These are phyloP conservation scores for Hippocampus comes DNA, from an alignment of 2,113 vertebrate species.

Conservation along the genomic window DNA sequence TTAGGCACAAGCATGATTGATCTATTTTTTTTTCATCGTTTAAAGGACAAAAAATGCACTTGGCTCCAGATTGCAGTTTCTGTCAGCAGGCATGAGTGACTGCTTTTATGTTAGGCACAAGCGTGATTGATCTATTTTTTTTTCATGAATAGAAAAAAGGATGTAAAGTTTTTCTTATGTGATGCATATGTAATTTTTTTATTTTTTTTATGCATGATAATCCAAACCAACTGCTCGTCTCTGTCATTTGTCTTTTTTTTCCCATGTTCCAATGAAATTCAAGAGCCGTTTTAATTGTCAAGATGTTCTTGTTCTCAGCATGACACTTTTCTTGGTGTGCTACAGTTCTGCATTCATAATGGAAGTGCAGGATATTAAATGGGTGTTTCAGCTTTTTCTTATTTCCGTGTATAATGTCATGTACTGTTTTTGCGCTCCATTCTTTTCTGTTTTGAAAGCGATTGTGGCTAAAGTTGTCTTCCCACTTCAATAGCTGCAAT, in stretches of 20 bases:
- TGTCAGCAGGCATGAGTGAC: conserved; percentile 35
- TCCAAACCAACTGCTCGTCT: no score
- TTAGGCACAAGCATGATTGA: conserved; percentile 20
- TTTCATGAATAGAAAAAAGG: conserved; percentile 2
- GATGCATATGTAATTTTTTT: no score
- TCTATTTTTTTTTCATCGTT: conserved; percentile 13
- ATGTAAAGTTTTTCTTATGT: neutral
- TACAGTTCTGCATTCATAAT: neutral
- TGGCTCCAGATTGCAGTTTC: conserved; percentile 18
- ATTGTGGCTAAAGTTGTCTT: neutral
- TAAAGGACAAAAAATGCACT: conserved; percentile 41
- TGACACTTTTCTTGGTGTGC: neutral
- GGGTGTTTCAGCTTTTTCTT: neutral
- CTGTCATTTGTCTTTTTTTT: no score
- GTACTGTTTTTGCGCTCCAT: no score
- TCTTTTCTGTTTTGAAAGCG: neutral
- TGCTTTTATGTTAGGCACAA: conserved; percentile 43
- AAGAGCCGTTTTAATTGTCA: neutral
- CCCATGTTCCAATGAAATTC: no score
- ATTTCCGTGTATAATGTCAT: no score
- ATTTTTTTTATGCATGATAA: no score
- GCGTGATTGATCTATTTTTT: neutral
- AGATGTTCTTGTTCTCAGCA: neutral
- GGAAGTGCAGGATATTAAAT: neutral
- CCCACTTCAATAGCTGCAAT: neutral